Base-by-base conservation (phyloP, 2,888 invertebrate genomes). In the Lasioglossum leucozonium region DNA sequence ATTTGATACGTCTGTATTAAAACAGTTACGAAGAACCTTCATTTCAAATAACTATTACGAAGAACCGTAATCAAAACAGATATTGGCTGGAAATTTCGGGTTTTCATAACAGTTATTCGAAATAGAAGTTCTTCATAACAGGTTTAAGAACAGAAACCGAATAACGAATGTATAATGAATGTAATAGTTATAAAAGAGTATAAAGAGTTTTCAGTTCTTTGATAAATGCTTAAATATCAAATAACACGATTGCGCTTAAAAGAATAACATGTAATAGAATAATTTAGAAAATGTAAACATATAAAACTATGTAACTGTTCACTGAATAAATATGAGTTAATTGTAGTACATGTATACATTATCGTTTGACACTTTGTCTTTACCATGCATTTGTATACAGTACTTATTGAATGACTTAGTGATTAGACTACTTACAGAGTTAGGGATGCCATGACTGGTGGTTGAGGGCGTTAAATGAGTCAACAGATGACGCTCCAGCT, bases 381-480 rank as follows among this genome's bases (percentile, higher is more conserved):
- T 80, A 65, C 34, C 87, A 87, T 87, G 85, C 85, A 85, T 77
- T 77, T 74, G 76, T 80, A 78, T 79, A 84, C 85, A 82, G 79
- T 67, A 83, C 40, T 73, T 73, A 84, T 88, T 62, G 81, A 82
- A 88, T 76, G 84, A 92, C 85, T 87, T 88, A 89, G 90, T 83
- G 90, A 94, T 94, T 93, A 94, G 92, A 91, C 93, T 95, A 95
- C 95, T 95, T 95, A 95, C 95, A 94, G 95, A 94, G 94, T 94
- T 94, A 93, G 94, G 94, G 93, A 95, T 94, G 92, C 94, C 93
- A 92, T 94, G 93, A 94, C 93, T 93, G 94, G 93, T 92, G 93
- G 93, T 93, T 91, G 94, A 94, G 93, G 93, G 93, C 94, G 92
- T 94, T 95, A 95, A 95, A 92, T 95, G 93, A 93, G 93, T 94